phyloP scores from a whole-genome alignment of 2,888 invertebrate genomes.

The Trilocha varians region DNA sequence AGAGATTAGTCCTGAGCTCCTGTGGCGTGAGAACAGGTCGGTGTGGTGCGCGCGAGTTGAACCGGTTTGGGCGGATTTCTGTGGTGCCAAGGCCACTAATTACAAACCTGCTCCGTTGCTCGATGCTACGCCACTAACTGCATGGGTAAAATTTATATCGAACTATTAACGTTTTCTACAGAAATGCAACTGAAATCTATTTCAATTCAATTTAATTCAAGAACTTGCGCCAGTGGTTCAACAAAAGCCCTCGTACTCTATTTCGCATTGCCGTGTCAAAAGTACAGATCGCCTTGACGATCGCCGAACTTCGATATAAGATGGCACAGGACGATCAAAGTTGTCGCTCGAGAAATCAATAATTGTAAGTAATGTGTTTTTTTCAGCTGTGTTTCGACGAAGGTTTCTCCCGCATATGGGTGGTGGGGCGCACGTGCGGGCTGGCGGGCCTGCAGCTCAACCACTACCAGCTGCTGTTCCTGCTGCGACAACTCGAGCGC shows the following conservation, averaged over 20 bases:
- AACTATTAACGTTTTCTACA: too few species aligned
- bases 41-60: slow-evolving; percentile 92
- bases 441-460: slow-evolving; percentile 92
- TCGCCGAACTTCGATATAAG: too few species aligned
- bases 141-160: slow-evolving; percentile 77
- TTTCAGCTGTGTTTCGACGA: slow-evolving; percentile 52
- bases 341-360: too few species aligned
- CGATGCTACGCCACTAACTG: slow-evolving; percentile 88
- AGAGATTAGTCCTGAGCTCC: slow-evolving; percentile 59
- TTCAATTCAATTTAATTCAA: too few species aligned
- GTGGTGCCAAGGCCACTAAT: slow-evolving; percentile 84
- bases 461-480: slow-evolving; percentile 93
- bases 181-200: too few species aligned
- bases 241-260: too few species aligned
- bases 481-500: slow-evolving; percentile 87
- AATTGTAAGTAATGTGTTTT: not conserved
- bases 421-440: slow-evolving; percentile 86
- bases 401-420: slow-evolving; percentile 80
- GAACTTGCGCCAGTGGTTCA: too few species aligned
- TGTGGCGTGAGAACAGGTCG: slow-evolving; percentile 90
- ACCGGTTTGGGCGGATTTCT: slow-evolving; percentile 95
- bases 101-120: slow-evolving; percentile 84
- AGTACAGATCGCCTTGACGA: too few species aligned
- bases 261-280: too few species aligned
- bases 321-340: too few species aligned